phyloP scores from a whole-genome alignment of 2,797 vertebrate genomes.

The Paguma larvata region DNA sequence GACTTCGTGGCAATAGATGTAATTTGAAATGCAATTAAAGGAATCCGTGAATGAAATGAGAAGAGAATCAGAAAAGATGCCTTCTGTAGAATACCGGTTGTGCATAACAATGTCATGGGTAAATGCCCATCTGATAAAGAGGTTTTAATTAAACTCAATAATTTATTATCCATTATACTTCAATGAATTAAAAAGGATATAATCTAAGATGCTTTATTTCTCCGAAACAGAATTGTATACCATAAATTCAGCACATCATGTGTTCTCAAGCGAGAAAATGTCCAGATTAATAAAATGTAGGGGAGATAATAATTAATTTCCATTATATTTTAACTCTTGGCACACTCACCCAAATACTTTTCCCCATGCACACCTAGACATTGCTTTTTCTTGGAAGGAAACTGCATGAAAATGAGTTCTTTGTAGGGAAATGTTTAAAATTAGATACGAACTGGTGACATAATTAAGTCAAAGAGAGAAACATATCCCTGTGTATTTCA shows the following conservation, averaged over 20 bases:
- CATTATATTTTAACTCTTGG: conserved; percentile 55
- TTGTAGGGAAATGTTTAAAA: background rate
- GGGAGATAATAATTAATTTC: conserved; percentile 74
- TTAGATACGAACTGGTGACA: background rate
- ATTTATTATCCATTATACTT: conserved; percentile 78
- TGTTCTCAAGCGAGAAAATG: conserved; percentile 72
- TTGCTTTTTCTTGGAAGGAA: background rate
- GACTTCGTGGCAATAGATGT: conserved; percentile 52
- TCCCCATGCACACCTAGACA: background rate
- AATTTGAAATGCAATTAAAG: conserved; percentile 71
- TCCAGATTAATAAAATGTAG: conserved; percentile 73
- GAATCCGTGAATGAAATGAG: conserved; percentile 58
- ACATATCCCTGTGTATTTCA: background rate
- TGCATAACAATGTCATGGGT: conserved; percentile 60
- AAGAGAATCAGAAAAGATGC: conserved; percentile 52
- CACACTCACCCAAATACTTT: background rate
- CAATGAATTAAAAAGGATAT: conserved; percentile 75
- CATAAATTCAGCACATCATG: conserved; percentile 65
- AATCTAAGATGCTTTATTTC: conserved; percentile 71
- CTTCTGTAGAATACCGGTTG: conserved; percentile 27
- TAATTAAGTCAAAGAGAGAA: background rate
- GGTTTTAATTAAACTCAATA: conserved; percentile 81
- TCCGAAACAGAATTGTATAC: conserved; percentile 60
- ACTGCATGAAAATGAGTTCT: background rate
- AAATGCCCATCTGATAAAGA: conserved; percentile 78